phyloP scores from a whole-genome alignment of 2,797 vertebrate genomes.

The Poecile montanus region DNA sequence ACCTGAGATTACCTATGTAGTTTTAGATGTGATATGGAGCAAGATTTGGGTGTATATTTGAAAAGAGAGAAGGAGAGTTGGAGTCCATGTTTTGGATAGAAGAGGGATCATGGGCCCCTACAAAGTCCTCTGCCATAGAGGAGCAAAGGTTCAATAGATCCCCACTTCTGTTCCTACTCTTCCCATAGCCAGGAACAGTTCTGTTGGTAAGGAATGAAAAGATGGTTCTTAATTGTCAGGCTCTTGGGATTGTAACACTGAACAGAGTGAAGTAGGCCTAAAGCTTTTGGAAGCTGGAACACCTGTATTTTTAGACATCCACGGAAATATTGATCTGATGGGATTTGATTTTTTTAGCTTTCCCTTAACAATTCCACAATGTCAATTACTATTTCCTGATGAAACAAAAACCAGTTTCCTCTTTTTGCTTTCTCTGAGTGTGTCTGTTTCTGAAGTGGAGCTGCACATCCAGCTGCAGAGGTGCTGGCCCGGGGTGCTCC shows the following conservation, averaged over 20 bases:
- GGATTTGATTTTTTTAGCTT: neutral
- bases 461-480: neutral
- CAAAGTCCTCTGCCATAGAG: neutral
- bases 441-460: neutral
- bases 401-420: slow-evolving; percentile 8
- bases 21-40: neutral
- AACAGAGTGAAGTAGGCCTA: neutral
- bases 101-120: neutral
- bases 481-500: neutral
- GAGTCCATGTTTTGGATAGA: neutral
- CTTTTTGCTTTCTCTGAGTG: neutral
- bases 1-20: neutral
- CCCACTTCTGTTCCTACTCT: neutral
- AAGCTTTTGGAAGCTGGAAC: neutral
- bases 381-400: neutral
- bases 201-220: neutral
- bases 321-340: neutral
- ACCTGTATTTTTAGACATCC: neutral
- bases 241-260: neutral
- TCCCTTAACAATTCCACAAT: neutral
- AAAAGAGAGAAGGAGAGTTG: neutral
- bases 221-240: neutral
- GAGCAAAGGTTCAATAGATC: neutral
- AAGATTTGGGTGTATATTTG: neutral
- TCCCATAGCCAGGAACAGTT: neutral